phyloP scores from a whole-genome alignment of 2,113 vertebrate species.

The Drymodes brunneopygia region DNA sequence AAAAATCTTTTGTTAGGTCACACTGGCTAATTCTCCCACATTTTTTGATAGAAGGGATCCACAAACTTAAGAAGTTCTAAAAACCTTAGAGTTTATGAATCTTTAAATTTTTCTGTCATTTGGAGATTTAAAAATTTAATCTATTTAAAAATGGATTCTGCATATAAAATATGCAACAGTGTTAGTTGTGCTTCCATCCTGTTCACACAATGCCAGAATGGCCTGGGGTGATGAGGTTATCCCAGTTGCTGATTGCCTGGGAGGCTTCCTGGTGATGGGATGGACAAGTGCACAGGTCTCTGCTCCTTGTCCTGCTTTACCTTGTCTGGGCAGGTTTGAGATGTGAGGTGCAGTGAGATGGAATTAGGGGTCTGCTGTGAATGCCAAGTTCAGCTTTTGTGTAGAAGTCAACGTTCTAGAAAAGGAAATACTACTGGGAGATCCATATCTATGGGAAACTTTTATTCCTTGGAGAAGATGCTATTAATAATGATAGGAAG shows the following conservation, averaged over 20 bases:
- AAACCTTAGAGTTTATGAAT: background rate
- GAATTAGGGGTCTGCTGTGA: background rate
- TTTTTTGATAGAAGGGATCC: background rate
- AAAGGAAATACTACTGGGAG: background rate
- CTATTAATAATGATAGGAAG: conserved; percentile 34
- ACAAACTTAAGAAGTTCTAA: background rate
- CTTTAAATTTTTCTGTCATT: background rate
- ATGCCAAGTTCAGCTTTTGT: background rate
- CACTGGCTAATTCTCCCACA: background rate
- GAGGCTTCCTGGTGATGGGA: background rate
- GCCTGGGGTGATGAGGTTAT: background rate
- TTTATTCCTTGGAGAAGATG: background rate
- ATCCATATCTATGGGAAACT: background rate
- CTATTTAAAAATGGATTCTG: background rate
- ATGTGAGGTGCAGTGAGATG: background rate
- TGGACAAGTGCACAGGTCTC: background rate
- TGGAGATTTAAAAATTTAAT: too few relatives aligned
- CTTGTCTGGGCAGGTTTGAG: background rate
- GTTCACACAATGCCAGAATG: background rate
- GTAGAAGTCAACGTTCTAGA: background rate
- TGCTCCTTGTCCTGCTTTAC: background rate
- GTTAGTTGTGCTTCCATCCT: background rate
- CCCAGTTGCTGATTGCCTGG: background rate
- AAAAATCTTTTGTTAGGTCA: background rate
- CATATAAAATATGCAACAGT: rapidly evolving